Base-by-base conservation (phyloP, 2,888 invertebrate genomes). In the Parascotia fuliginaria region DNA sequence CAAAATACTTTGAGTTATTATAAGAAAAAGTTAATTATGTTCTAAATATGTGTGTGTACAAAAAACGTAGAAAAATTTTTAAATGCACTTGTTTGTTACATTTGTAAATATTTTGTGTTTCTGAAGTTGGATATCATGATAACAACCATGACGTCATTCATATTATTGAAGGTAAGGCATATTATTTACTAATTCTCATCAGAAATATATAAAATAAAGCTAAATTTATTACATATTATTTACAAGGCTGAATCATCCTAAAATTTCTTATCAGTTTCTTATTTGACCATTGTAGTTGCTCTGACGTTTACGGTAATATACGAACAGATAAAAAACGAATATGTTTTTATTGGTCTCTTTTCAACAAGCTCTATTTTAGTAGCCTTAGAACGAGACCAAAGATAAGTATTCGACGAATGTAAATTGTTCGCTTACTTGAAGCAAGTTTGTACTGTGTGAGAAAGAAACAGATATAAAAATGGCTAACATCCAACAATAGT, bases 111-210 rank as follows among this genome's bases (percentile, higher is more conserved):
- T 79, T 81, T 83, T 77, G 85, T 88, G 83, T 76, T 79, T 78
- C 68, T 75, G 70, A 83, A 87, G 82, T 88, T 86, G 83, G 83
- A 89, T 88, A 92, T 82, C 84, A 92, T 92, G 92, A 91, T 89
- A 89, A 92, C 92, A 89, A 92, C 85, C 84, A 92, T 92, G 92
- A 91, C 92, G 91, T 92, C 92, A 89, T 92, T 92, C 80, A 92
- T 92, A 79, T 79, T 92, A 53, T 84, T 92, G 56, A 92, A 92
- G 91, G 92, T 92, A 83, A 86, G 87, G 29, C 24, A 28, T 49
- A 66, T 55, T 71, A 46, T 33, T 56, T 42, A 22, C 34, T 49
- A 56, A 44, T 36, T 48, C 43, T 22, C 40, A 31, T 38, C 22
- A 38, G 28, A 40, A 6, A 16, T 32, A 36, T 55, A 36, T 38